Evolutionary conservation across 2,113 vertebrate genomes (phyloP).

Genomic region (Nibea albiflora): DNA sequence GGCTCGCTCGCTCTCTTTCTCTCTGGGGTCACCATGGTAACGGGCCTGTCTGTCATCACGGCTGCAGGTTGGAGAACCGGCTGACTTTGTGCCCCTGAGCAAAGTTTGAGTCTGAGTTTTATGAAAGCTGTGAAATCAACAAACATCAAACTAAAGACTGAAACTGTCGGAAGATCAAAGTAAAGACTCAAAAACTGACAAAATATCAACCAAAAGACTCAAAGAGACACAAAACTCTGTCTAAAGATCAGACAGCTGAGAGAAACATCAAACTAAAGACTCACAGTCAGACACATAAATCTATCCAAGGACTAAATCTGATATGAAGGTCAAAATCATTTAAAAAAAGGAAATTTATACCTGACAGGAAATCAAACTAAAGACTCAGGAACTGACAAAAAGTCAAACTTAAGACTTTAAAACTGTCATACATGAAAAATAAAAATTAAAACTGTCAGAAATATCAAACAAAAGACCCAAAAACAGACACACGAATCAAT

Average conservation of each 20-base stretch:
- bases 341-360: not conserved
- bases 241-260: not conserved
- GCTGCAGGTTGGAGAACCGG: conserved; percentile 3
- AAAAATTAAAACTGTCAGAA: not conserved
- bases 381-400: not conserved
- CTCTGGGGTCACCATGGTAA: conserved; percentile 50
- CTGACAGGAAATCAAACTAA: not conserved
- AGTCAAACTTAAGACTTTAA: not conserved
- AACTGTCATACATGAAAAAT: not conserved
- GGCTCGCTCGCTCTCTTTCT: not conserved
- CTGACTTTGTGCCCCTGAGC: conserved; percentile 44
- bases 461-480: not conserved
- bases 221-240: not conserved
- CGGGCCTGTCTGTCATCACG: conserved; percentile 4
- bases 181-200: not conserved
- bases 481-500: not conserved
- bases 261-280: not conserved
- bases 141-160: not conserved
- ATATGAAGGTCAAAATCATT: too few relatives aligned
- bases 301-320: not conserved
- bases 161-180: not conserved
- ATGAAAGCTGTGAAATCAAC: not conserved
- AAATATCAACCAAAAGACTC: not conserved
- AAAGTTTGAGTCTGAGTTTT: conserved; percentile 1
- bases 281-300: not conserved